Base-by-base conservation (phyloP, 2,113 vertebrate genomes). In the Callipepla squamata region DNA sequence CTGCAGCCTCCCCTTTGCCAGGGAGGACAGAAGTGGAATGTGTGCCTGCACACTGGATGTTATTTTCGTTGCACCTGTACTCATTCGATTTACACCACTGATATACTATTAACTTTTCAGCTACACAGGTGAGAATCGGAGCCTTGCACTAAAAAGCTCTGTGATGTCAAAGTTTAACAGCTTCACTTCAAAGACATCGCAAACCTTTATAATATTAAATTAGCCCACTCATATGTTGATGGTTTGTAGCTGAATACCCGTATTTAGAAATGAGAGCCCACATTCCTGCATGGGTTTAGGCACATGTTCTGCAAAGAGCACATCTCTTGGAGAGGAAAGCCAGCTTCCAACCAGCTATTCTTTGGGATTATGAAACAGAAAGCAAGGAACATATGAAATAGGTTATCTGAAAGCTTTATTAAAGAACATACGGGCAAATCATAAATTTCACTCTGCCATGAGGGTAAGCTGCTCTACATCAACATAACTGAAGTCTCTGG, bases 141-240 rank as follows among this genome's bases (percentile, higher is more conserved):
- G 59, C 61, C 30, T 17, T 26, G 66, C 59, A 9, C 38, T 36
- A 18, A 32, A 11, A 68, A 69, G 19, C 26, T 51, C 44, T 6
- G 44, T 0, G 28, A 34, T 87, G 30, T 36, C 58, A 1, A 23
- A 7, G 32, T 28, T 50, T 38, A 58, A 26, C 40, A 22, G 61
- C 42, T 80, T 42, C 42, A 4, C 20, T 28, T 34, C 38, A 14
- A 10, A 4, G 25, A 42, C 40, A 45, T 51, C 63, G 80, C 47
- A 72, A 58, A 34, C 3, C 3, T 70, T 68, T 13, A 4, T 0
- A 0, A 4, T 6, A 0, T 44, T 30, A 51, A 48, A n/a, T 38
- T 30, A 82, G 48, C n/a, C 51, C 40, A 0, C 36, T 62, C 55
- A 11, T 69, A 2, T 19, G 82, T 58, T 32, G 63, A 55, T 14